These are phyloP conservation scores for Peromyscus attwateri DNA, from an alignment of 2,797 vertebrate species.

Conservation along the genomic window DNA sequence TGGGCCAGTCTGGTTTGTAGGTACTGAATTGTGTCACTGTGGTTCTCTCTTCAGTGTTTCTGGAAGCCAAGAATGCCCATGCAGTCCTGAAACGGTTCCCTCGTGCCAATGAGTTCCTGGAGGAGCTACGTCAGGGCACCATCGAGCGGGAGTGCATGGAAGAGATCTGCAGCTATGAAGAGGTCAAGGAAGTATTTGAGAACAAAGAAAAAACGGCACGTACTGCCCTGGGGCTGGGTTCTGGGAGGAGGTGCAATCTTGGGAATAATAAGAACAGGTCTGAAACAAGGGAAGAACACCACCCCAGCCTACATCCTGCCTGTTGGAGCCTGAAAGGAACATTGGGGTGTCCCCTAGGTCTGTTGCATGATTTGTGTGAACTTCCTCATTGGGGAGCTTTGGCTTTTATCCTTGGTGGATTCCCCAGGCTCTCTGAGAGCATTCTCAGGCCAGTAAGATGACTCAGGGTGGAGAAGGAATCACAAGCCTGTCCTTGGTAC, in stretches of 20 bases:
- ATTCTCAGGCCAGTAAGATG: background rate
- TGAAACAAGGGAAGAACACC: background rate
- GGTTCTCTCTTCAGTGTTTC: constrained; percentile 89
- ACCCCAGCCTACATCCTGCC: background rate
- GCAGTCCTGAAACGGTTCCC: constrained; percentile 92
- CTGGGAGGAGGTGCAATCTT: background rate
- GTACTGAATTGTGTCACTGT: constrained; percentile 27
- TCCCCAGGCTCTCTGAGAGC: background rate
- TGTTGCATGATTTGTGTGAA: background rate
- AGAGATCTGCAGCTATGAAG: constrained; percentile 94
- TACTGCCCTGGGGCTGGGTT: constrained; percentile 21
- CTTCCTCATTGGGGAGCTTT: background rate
- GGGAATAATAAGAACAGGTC: background rate
- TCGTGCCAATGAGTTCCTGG: constrained; percentile 92
- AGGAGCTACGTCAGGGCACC: constrained; percentile 93
- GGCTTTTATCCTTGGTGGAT: background rate
- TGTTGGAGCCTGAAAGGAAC: too few relatives aligned
- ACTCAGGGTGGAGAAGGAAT: background rate
- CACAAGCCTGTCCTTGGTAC: fast-evolving
- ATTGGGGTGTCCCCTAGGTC: background rate
- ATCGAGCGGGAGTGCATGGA: constrained; percentile 93
- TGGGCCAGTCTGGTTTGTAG: background rate
- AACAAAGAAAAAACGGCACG: constrained; percentile 93
- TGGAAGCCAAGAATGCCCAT: constrained; percentile 91
- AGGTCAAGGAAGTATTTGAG: constrained; percentile 94